Conservation (phyloP, 1,140 invertebrate genomes). For the Psilanteris sp. region DNA sequence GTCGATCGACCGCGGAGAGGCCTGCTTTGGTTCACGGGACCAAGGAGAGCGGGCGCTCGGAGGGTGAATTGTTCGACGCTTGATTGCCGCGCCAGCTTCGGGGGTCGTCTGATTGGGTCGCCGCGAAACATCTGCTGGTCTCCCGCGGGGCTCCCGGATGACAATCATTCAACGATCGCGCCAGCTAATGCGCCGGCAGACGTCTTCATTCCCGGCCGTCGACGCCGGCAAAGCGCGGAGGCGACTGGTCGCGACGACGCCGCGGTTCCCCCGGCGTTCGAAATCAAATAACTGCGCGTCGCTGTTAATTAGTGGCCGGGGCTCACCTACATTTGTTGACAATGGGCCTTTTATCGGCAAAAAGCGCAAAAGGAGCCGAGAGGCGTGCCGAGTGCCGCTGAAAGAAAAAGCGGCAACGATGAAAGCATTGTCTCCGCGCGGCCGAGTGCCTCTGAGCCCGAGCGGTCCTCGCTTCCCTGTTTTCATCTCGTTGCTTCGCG, state of each 20-base stretch:
- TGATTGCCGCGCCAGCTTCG: slow-evolving; percentile 78
- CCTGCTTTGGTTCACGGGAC: slow-evolving; percentile 69
- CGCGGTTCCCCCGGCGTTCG: no score
- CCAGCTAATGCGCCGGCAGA: slow-evolving; percentile 77
- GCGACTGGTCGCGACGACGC: no score
- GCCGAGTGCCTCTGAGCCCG: slow-evolving; percentile 61
- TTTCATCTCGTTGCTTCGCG: slow-evolving; percentile 25
- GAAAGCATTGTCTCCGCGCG: slow-evolving; percentile 79
- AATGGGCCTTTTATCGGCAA: slow-evolving; percentile 76
- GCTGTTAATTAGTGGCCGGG: slow-evolving; percentile 8
- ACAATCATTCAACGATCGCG: slow-evolving; percentile 79
- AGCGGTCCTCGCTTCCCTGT: slow-evolving; percentile 49
- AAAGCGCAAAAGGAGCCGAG: slow-evolving; percentile 72
- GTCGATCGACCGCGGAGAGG: slow-evolving; percentile 34
- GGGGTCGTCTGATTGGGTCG: slow-evolving; percentile 79
- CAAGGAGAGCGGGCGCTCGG: slow-evolving; percentile 67
- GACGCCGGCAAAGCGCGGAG: no score
- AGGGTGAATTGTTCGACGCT: slow-evolving; percentile 79
- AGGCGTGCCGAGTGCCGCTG: slow-evolving; percentile 54
- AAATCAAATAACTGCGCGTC: slow-evolving; percentile 26
- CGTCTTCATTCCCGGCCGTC: slow-evolving; percentile 79
- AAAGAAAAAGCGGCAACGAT: slow-evolving; percentile 79
- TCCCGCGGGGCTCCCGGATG: slow-evolving; percentile 78
- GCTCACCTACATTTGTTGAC: slow-evolving; percentile 73
- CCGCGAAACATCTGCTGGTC: slow-evolving; percentile 79